These are phyloP conservation scores for Oxyruncus cristatus DNA, from an alignment of 2,113 vertebrate genomes.

Conservation along the genomic window DNA sequence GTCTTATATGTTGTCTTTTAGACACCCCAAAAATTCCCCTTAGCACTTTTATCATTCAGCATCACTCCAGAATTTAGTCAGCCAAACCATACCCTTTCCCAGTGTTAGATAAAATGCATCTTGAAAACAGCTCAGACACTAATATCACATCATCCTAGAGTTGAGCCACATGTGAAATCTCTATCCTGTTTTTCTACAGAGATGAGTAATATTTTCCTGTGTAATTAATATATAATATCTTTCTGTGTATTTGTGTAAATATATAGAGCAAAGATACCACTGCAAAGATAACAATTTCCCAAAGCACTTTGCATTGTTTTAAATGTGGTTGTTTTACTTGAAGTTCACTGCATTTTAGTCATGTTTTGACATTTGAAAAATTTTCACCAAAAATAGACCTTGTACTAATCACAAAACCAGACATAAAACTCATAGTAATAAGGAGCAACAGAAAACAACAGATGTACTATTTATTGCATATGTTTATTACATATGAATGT, in stretches of 20 bases:
- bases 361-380: slow-evolving; percentile 36
- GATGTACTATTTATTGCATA: background rate
- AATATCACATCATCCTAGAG: slow-evolving; percentile 63
- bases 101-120: slow-evolving; percentile 74
- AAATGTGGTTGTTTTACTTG: slow-evolving; percentile 7
- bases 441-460: background rate
- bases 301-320: background rate
- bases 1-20: slow-evolving; percentile 28
- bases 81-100: slow-evolving; percentile 77
- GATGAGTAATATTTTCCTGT: slow-evolving; percentile 81
- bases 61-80: slow-evolving; percentile 79
- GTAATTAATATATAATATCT: slow-evolving; percentile 60
- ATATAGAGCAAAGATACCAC: slow-evolving; percentile 30
- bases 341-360: slow-evolving; percentile 3
- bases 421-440: background rate
- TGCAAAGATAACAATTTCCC: slow-evolving; percentile 26
- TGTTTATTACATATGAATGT: background rate
- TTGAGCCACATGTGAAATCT: slow-evolving; percentile 64
- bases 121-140: slow-evolving; percentile 69
- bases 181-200: slow-evolving; percentile 75
- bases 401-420: background rate
- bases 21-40: slow-evolving; percentile 78
- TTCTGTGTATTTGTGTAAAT: slow-evolving; percentile 54
- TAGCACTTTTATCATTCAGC: slow-evolving; percentile 67
- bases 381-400: slow-evolving; percentile 16